Percentiles rank a stretch among this genome's conserved stretches.
These are phyloP conservation scores for Proisotoma minuta DNA, from an alignment of 2,888 invertebrate species.

Conservation along the genomic window DNA sequence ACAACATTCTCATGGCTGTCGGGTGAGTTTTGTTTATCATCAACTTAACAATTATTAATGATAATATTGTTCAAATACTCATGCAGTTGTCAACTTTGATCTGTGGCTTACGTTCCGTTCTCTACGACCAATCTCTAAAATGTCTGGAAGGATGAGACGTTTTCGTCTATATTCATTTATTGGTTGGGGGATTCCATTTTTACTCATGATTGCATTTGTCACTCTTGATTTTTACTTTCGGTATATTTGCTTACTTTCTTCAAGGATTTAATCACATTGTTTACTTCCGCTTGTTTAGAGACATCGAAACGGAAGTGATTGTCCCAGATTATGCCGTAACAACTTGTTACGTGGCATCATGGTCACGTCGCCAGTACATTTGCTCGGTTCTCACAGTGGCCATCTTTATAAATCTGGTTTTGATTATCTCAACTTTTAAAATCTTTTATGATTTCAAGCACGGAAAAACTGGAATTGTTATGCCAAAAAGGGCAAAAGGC, in stretches of 20 bases:
- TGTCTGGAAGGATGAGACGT: slow-evolving; percentile 27
- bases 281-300: slow-evolving; percentile 10
- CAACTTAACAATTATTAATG: too few relatives aligned
- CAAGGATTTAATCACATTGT: neutral
- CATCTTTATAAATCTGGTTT: slow-evolving; percentile 21
- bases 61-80: too few relatives aligned
- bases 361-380: slow-evolving; percentile 22
- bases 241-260: neutral
- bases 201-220: slow-evolving; percentile 18
- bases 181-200: slow-evolving; percentile 33
- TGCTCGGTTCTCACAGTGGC: slow-evolving; percentile 25
- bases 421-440: slow-evolving; percentile 25
- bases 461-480: slow-evolving; percentile 23
- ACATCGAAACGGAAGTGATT: slow-evolving; percentile 16
- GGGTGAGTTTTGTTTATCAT: slow-evolving; percentile 34
- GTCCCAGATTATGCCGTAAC: slow-evolving; percentile 30
- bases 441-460: slow-evolving; percentile 30
- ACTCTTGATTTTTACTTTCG: slow-evolving; percentile 8
- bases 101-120: slow-evolving; percentile 37
- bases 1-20: slow-evolving; percentile 35
- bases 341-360: slow-evolving; percentile 32
- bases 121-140: slow-evolving; percentile 29
- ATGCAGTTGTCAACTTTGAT: slow-evolving; percentile 18
- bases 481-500: slow-evolving; percentile 18
- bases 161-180: slow-evolving; percentile 30